phyloP scores from a whole-genome alignment of 2,113 vertebrate genomes.

The Sigmodon hispidus region DNA sequence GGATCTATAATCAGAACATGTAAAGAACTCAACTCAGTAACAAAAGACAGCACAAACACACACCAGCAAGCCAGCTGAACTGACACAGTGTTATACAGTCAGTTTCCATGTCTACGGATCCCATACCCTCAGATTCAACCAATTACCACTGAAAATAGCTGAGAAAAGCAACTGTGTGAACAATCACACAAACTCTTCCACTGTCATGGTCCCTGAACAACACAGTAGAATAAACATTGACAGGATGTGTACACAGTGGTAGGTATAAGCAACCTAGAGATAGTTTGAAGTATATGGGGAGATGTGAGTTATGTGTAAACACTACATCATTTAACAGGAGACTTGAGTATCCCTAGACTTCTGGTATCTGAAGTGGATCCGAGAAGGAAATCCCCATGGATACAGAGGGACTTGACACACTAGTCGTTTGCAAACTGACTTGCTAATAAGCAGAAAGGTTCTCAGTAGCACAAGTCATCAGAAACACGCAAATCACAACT shows the following conservation, averaged over 20 bases:
- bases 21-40: slow-evolving; percentile 30
- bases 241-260: not conserved
- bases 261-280: not conserved
- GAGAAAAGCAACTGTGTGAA: not conserved
- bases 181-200: not conserved
- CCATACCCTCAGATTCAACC: not conserved
- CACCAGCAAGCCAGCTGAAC: not conserved
- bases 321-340: not conserved
- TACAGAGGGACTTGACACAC: not conserved
- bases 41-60: not conserved
- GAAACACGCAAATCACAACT: slow-evolving; percentile 25
- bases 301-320: too few species aligned
- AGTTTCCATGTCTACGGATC: not conserved
- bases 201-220: not conserved
- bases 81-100: not conserved
- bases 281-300: not conserved
- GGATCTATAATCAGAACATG: not conserved
- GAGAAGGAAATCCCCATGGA: not conserved
- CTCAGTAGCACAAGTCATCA: not conserved
- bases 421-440: not conserved
- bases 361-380: not conserved
- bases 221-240: not conserved
- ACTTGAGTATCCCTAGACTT: not conserved
- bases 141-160: not conserved
- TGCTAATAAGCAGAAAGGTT: not conserved